A percentile compares a stretch with the other conserved stretches of the same genome.
Evolutionary conservation across 1,140 invertebrate species (phyloP).

Genomic region (Matsumurasca onukii): DNA sequence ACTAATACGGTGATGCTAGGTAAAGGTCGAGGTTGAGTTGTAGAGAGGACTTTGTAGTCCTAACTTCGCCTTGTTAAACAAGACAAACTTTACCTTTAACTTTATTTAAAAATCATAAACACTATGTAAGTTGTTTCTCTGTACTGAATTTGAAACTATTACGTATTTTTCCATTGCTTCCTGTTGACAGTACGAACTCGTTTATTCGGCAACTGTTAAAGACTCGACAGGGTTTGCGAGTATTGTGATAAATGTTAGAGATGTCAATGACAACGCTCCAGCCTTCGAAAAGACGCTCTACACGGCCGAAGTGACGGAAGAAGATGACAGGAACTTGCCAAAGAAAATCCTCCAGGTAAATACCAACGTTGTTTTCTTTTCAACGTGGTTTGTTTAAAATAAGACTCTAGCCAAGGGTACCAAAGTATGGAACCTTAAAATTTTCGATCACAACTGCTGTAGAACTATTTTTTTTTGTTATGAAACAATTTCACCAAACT

Average conservation of each 20-base stretch:
- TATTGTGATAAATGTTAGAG: constrained; percentile 76
- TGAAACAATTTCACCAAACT: too few species aligned
- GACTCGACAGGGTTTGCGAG: constrained; percentile 63
- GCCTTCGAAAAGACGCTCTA: constrained; percentile 91
- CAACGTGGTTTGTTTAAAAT: background rate
- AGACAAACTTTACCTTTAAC: too few species aligned
- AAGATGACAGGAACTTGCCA: constrained; percentile 89
- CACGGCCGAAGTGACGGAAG: constrained; percentile 91
- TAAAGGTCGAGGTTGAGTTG: too few species aligned
- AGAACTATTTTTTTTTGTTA: background rate
- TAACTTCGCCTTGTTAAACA: too few species aligned
- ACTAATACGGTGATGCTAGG: too few species aligned
- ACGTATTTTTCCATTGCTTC: constrained; percentile 33
- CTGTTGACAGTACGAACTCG: constrained; percentile 65
- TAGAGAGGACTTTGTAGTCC: too few species aligned
- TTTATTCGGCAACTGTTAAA: constrained; percentile 61
- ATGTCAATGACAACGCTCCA: constrained; percentile 86
- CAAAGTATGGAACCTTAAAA: background rate
- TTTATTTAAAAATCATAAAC: background rate
- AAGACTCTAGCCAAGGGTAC: background rate
- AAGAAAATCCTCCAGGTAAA: constrained; percentile 79
- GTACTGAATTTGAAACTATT: background rate
- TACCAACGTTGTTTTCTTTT: constrained; percentile 45
- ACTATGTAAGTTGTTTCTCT: background rate
- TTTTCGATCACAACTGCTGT: background rate